Conservation (phyloP, 2,888 invertebrate species). For the Nomada flava region DNA sequence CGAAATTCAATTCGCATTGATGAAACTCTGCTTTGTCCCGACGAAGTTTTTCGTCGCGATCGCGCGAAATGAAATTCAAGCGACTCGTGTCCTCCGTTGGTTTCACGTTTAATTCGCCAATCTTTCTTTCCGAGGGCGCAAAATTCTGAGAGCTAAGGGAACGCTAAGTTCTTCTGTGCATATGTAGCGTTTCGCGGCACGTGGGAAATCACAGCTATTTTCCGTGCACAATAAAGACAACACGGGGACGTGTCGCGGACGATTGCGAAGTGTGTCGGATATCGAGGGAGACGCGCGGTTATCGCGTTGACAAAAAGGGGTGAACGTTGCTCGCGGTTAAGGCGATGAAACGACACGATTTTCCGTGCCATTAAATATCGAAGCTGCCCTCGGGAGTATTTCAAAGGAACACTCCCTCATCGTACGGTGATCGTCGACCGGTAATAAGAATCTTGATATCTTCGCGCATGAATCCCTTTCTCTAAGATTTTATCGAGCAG, state of each 20-base stretch:
- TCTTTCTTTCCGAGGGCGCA: not conserved
- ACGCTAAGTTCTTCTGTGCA: not conserved
- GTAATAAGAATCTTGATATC: not conserved
- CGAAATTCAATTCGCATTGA: too few species aligned
- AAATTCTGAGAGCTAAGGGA: not conserved
- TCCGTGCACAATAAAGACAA: constrained; percentile 43
- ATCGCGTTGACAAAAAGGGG: constrained; percentile 5
- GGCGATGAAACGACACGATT: constrained; percentile 22
- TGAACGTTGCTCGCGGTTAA: not conserved
- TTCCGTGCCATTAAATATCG: constrained; percentile 24
- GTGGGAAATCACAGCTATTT: constrained; percentile 59
- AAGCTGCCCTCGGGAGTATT: not conserved
- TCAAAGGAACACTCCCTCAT: not conserved
- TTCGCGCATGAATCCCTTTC: not conserved
- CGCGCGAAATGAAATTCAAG: not conserved
- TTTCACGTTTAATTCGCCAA: not conserved
- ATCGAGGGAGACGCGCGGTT: constrained; percentile 15
- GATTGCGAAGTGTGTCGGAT: constrained; percentile 36
- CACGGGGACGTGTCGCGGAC: constrained; percentile 7
- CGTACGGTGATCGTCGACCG: not conserved
- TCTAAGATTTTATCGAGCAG: not conserved
- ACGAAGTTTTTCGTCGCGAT: too few species aligned
- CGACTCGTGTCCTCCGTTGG: not conserved
- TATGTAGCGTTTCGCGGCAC: constrained; percentile 37
- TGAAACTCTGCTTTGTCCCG: too few species aligned